Evolutionary conservation across 2,888 invertebrate genomes (phyloP), one percentile per base, ranked within the genome.

Genomic region (Furcula furcula): DNA sequence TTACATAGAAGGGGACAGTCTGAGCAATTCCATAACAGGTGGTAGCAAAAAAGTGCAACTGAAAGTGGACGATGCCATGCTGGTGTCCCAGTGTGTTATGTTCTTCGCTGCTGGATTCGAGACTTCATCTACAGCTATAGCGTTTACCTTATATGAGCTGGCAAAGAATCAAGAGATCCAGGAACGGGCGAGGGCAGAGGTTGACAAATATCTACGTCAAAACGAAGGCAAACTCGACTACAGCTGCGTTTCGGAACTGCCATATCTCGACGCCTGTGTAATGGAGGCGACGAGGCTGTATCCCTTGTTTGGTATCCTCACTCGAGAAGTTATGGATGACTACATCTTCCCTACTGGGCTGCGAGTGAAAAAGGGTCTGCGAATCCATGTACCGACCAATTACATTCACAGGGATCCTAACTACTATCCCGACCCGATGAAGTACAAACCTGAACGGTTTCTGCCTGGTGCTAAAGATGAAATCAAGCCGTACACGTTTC

Each of bases 11-110:
- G 71, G 73, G 1, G 71, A 74, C 11, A 63, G 65, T 14, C 50
- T 76, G 2, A 55, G 28, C 0, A 70, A 66, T 13, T 25, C 46
- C 2, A 59, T 59, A 13, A 54, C 41, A 6, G 59, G 53, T 0
- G 55, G 36, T 0, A 46, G 40, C 0, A 56, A 65, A 3, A 66
- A 53, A 11, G 31, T 61, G 10, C 28, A 41, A 0, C 23, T 77
- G 1, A 56, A 69, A 3, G 51, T 90, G 0, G 71, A 75, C 1
- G 54, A 87, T 10, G 69, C 87, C 0, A 61, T 90, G 25, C 43
- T 91, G n/a, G 76, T 82, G 0, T 84, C 90, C 0, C 91, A 92
- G 31, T 83, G 89, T 0, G 71, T 90, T 4, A 47, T 87, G 0
- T 90, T 93, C 28, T 82, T 81, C 12, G 67, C 40, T 1, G 81